Conservation (phyloP, 2,113 vertebrate genomes). For the Cyprinodon brontotheroides region DNA sequence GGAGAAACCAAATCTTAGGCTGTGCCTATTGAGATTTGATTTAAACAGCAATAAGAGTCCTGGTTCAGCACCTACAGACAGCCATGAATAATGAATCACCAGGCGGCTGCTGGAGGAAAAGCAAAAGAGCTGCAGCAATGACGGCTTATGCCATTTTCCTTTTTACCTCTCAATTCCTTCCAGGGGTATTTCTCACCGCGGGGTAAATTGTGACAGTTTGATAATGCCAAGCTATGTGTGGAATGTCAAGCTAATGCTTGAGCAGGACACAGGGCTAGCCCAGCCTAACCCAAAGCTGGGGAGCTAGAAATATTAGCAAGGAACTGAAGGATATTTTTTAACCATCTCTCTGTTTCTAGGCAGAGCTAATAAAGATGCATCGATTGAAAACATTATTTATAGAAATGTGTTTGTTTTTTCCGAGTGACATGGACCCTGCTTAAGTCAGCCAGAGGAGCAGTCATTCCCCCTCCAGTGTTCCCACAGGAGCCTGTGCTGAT, state of each 20-base stretch:
- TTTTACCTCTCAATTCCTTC: constrained; percentile 60
- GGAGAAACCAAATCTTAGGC: constrained; percentile 42
- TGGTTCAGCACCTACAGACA: constrained; percentile 65
- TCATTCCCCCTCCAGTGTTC: constrained; percentile 81
- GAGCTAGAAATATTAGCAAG: constrained; percentile 1
- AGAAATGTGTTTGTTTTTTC: constrained; percentile 21
- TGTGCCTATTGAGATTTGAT: constrained; percentile 74
- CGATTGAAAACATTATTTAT: constrained; percentile 7
- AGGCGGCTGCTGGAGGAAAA: constrained; percentile 43
- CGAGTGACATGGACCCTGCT: constrained; percentile 77
- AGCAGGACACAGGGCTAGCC: constrained; percentile 56
- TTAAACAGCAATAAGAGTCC: constrained; percentile 80
- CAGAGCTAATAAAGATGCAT: constrained; percentile 1
- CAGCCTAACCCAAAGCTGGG: constrained; percentile 1
- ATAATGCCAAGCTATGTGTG: constrained; percentile 81
- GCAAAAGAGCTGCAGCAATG: constrained; percentile 54
- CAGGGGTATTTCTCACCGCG: constrained; percentile 68
- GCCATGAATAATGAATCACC: constrained; percentile 76
- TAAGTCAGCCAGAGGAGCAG: constrained; percentile 77
- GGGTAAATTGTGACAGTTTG: constrained; percentile 81
- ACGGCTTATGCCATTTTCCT: constrained; percentile 59
- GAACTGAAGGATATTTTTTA: not conserved
- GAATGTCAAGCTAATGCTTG: constrained; percentile 79
- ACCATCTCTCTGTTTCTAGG: not conserved
- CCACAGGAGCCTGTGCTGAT: constrained; percentile 75